phyloP scores from a whole-genome alignment of 2,113 vertebrate genomes.

The Erpornis zantholeuca region DNA sequence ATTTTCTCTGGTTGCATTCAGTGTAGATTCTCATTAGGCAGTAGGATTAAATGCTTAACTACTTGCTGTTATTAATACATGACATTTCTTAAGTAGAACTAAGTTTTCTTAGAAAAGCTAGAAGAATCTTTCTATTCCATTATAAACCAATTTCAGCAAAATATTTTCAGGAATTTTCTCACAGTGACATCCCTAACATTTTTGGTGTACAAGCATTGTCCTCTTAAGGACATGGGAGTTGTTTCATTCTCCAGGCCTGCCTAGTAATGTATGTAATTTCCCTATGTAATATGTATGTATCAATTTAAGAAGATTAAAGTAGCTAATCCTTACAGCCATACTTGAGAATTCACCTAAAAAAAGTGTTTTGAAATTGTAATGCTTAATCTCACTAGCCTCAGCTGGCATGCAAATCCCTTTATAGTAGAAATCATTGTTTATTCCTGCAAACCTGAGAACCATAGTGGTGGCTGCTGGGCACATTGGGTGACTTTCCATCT shows the following conservation, averaged over 20 bases:
- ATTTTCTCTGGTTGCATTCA: background rate
- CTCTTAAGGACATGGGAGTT: background rate
- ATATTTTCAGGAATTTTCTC: background rate
- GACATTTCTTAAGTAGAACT: background rate
- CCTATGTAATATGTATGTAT: background rate
- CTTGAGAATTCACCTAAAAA: background rate
- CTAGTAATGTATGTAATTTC: background rate
- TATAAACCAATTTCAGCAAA: background rate
- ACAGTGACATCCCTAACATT: background rate
- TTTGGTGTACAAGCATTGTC: background rate
- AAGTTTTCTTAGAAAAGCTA: background rate
- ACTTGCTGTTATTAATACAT: background rate
- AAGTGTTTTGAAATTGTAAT: background rate
- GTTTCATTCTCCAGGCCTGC: background rate
- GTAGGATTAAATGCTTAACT: background rate
- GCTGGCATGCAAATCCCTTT: background rate
- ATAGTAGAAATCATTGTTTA: background rate
- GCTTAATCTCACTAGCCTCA: background rate
- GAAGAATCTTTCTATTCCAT: background rate
- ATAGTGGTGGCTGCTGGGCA: background rate
- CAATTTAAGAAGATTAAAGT: background rate
- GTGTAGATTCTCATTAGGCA: background rate
- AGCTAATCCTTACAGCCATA: background rate
- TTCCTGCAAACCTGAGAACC: background rate
- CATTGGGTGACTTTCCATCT: rapidly evolving